These are phyloP conservation scores for Erynnis tages DNA, from an alignment of 2,888 invertebrate species.

Conservation along the genomic window DNA sequence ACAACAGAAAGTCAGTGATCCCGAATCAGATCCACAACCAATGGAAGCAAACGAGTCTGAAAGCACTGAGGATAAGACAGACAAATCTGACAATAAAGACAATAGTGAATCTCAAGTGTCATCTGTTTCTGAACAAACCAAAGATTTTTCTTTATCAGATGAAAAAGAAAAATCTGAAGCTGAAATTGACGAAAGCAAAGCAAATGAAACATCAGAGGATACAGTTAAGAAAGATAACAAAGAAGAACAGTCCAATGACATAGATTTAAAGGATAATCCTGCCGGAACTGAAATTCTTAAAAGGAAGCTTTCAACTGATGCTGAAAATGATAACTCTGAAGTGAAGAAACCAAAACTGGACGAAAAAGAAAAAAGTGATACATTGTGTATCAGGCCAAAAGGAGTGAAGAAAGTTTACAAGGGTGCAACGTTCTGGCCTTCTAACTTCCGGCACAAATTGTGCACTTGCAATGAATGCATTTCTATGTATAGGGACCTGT, in stretches of 20 bases:
- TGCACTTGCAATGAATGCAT: constrained; percentile 86
- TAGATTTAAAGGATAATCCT: too few species aligned
- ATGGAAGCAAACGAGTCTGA: constrained; percentile 4
- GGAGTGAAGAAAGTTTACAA: constrained; percentile 49
- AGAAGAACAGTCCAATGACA: too few species aligned
- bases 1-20: constrained; percentile 4
- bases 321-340: constrained; percentile 35
- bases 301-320: constrained; percentile 54
- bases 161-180: background rate
- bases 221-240: too few species aligned
- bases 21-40: constrained; percentile 8
- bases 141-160: background rate
- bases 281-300: constrained; percentile 41
- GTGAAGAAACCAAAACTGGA: constrained; percentile 58
- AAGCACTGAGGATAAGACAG: background rate
- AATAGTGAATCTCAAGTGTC: background rate
- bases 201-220: too few species aligned
- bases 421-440: constrained; percentile 89
- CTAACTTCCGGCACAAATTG: constrained; percentile 88
- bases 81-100: background rate
- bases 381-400: constrained; percentile 62
- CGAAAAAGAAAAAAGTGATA: constrained; percentile 31
- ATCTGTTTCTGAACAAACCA: background rate
- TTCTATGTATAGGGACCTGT: constrained; percentile 86
- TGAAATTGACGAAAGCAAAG: too few species aligned